These are phyloP conservation scores for Caenorhabditis elegans DNA, from an alignment of 1,140 invertebrate genomes.

Conservation along the genomic window DNA sequence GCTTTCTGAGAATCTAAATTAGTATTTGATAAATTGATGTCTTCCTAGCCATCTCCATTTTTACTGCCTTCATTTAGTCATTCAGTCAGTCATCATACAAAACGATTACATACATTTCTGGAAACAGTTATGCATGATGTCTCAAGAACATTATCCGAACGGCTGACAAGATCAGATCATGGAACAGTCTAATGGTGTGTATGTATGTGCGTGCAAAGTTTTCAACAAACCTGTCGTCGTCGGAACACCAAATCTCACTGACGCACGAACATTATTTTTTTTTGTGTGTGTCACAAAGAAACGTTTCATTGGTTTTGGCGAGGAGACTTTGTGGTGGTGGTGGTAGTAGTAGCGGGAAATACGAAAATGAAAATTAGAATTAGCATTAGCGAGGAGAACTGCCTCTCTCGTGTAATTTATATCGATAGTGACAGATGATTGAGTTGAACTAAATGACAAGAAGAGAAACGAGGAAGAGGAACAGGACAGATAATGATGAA, in stretches of 20 bases:
- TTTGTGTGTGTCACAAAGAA: neutral
- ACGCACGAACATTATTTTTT: constrained; percentile 6
- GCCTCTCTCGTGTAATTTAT: neutral
- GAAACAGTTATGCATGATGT: neutral
- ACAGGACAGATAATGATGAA: neutral
- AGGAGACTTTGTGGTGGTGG: neutral
- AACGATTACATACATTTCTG: neutral
- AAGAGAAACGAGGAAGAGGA: neutral
- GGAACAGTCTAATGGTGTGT: constrained; percentile 30
- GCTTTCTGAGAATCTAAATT: no score
- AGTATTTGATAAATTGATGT: no score
- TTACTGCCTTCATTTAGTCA: no score
- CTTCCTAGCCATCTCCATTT: no score
- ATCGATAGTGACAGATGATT: constrained; percentile 24
- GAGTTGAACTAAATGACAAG: neutral
- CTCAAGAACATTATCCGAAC: neutral
- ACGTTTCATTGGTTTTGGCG: neutral
- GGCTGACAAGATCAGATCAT: neutral
- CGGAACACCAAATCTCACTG: neutral
- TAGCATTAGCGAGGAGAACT: neutral
- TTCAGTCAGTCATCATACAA: no score
- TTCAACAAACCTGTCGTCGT: constrained; percentile 16
- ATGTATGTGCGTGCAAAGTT: neutral
- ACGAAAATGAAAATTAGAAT: neutral
- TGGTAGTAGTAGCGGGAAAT: no score